phyloP scores from a whole-genome alignment of 2,888 invertebrate genomes.

The Eumacrocentrus americanus region DNA sequence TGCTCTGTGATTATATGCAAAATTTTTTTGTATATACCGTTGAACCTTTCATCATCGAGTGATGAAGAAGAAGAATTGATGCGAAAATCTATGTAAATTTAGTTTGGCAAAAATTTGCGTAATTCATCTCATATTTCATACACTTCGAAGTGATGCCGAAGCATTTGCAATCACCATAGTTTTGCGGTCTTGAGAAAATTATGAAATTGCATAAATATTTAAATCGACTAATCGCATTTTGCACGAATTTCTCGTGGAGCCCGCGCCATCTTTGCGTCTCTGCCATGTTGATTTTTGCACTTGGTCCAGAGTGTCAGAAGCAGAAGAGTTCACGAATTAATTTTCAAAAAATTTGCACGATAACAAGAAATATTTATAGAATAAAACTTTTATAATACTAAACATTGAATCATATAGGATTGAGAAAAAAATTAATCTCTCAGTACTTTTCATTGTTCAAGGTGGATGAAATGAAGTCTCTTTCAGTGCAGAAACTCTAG shows the following conservation, averaged over 20 bases:
- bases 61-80: neutral
- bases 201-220: constrained; percentile 51
- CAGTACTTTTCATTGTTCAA: neutral
- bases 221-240: constrained; percentile 55
- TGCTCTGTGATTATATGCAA: too few relatives aligned
- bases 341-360: neutral
- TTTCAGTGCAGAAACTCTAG: constrained; percentile 33
- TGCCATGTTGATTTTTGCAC: constrained; percentile 58
- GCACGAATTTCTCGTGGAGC: constrained; percentile 33
- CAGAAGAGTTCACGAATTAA: neutral
- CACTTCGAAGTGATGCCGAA: neutral
- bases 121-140: neutral
- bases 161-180: neutral
- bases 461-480: constrained; percentile 10
- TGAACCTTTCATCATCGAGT: too few relatives aligned
- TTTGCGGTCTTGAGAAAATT: constrained; percentile 36
- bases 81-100: neutral
- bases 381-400: neutral
- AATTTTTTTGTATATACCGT: too few relatives aligned
- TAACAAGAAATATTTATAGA: neutral
- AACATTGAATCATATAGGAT: neutral
- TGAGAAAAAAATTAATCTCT: neutral
- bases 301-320: constrained; percentile 4
- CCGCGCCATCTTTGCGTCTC: constrained; percentile 55
- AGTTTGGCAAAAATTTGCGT: neutral